phyloP scores from a whole-genome alignment of 2,888 invertebrate genomes.

The Micoletzkya japonica region DNA sequence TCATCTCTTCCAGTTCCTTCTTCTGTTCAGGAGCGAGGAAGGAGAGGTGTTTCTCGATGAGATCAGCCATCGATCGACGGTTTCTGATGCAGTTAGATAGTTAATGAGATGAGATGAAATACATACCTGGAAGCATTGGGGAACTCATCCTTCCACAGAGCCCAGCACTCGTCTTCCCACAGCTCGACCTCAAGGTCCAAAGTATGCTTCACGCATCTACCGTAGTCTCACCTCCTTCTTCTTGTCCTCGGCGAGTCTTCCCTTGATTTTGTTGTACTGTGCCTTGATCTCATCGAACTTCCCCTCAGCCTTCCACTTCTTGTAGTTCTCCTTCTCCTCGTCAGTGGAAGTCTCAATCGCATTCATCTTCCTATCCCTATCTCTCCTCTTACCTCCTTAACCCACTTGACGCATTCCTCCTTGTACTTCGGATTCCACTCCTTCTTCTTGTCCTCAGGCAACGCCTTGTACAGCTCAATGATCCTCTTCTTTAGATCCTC shows the following conservation, averaged over 20 bases:
- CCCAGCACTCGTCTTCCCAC: conserved; percentile 22
- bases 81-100: background rate
- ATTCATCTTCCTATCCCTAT: conserved; percentile 1
- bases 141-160: conserved; percentile 27
- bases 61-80: conserved; percentile 9
- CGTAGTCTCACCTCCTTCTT: conserved; percentile 34
- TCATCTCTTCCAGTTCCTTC: conserved; percentile 40
- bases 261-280: conserved; percentile 41
- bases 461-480: conserved; percentile 33
- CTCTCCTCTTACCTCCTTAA: conserved; percentile 29
- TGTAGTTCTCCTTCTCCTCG: conserved; percentile 29
- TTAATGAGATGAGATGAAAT: background rate
- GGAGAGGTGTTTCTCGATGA: background rate
- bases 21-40: conserved; percentile 44
- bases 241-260: conserved; percentile 36
- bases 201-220: background rate
- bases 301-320: conserved; percentile 33
- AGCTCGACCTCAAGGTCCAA: conserved; percentile 18
- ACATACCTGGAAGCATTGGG: conserved; percentile 2
- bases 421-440: conserved; percentile 44
- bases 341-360: conserved; percentile 8
- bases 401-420: conserved; percentile 40
- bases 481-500: conserved; percentile 38
- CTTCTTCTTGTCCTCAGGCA: conserved; percentile 33
- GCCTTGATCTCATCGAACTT: conserved; percentile 34